Conservation (phyloP, 2,797 vertebrate species). For the Mastacembelus armatus region DNA sequence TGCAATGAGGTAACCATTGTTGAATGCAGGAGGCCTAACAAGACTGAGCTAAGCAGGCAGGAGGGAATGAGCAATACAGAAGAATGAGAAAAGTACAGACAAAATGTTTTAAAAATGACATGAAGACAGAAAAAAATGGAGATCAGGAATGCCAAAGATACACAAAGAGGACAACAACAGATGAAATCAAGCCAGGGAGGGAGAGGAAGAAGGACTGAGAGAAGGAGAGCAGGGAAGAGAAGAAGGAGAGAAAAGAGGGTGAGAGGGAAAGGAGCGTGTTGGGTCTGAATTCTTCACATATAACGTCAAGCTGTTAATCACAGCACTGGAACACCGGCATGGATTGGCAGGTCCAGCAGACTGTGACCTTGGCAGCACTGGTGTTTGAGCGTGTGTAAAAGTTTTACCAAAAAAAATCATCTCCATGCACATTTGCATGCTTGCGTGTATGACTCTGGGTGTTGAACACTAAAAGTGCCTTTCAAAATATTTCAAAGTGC, state of each 20-base stretch:
- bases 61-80: conserved; percentile 60
- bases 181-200: conserved; percentile 13
- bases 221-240: conserved; percentile 13
- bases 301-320: conserved; percentile 84
- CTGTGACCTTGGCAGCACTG: conserved; percentile 73
- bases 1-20: conserved; percentile 71
- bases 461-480: background rate
- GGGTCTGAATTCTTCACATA: conserved; percentile 81
- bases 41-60: conserved; percentile 57
- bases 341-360: conserved; percentile 68
- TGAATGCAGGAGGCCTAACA: conserved; percentile 61
- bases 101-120: conserved; percentile 37
- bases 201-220: conserved; percentile 4
- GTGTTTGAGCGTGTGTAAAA: conserved; percentile 36
- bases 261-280: conserved; percentile 40
- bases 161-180: conserved; percentile 1
- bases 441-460: conserved; percentile 1
- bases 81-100: conserved; percentile 22
- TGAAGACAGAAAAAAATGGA: conserved; percentile 24
- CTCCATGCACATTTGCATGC: conserved; percentile 22
- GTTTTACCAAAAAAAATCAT: conserved; percentile 17
- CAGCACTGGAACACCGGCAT: conserved; percentile 67
- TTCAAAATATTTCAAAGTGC: conserved; percentile 1
- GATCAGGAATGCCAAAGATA: conserved; percentile 17
- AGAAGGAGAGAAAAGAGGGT: background rate